These are phyloP conservation scores for Galerucella pusilla DNA, from an alignment of 2,888 invertebrate species.

Conservation along the genomic window DNA sequence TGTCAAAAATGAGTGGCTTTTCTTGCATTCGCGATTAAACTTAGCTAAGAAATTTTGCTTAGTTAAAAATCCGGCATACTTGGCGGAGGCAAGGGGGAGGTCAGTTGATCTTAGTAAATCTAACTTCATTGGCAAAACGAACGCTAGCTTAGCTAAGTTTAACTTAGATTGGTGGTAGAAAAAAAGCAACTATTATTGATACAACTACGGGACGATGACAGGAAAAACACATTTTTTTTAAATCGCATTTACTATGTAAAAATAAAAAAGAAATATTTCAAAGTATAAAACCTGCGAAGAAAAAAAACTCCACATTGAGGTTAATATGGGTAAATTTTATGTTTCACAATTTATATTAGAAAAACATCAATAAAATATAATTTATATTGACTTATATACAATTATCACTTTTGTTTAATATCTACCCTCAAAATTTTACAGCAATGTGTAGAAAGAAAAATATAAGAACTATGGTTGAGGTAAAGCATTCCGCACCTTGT, in stretches of 20 bases:
- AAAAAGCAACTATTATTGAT: not conserved
- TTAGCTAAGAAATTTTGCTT: too few relatives aligned
- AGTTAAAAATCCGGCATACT: too few relatives aligned
- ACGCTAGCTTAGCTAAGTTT: too few relatives aligned
- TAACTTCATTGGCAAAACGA: too few relatives aligned
- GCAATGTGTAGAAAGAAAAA: not conserved
- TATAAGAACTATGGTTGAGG: not conserved
- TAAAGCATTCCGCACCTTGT: not conserved
- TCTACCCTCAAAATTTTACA: conserved; percentile 7
- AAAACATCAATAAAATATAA: conserved; percentile 4
- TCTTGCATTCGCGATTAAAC: too few relatives aligned
- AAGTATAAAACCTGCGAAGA: conserved; percentile 4
- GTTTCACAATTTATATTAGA: not conserved
- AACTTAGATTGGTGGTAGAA: too few relatives aligned
- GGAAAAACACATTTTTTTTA: conserved; percentile 18
- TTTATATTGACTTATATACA: conserved; percentile 11
- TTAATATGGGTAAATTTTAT: not conserved
- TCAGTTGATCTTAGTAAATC: too few relatives aligned
- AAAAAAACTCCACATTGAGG: not conserved
- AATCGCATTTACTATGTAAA: conserved; percentile 25
- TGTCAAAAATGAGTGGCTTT: too few relatives aligned
- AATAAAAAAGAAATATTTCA: conserved; percentile 12
- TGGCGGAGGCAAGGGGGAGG: too few relatives aligned
- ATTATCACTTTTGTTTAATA: conserved; percentile 14
- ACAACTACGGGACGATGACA: not conserved